Conservation (phyloP, 2,113 vertebrate genomes). For the Parus major region DNA sequence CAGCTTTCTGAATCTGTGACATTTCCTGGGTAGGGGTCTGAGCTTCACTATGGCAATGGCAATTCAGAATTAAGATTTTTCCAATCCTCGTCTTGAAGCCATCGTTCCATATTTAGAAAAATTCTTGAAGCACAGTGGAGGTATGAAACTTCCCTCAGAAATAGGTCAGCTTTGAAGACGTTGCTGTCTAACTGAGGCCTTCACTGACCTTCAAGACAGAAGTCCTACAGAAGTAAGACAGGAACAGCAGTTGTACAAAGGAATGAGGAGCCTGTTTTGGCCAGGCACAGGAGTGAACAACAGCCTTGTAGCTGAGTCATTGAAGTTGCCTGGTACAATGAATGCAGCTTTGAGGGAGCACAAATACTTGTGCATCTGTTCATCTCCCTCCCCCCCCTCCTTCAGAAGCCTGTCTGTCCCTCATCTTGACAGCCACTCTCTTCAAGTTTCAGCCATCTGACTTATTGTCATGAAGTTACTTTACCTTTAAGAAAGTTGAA, state of each 20-base stretch:
- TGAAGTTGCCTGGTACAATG: background rate
- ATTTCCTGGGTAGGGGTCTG: background rate
- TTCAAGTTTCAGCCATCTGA: constrained; percentile 45
- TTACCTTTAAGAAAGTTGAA: no score
- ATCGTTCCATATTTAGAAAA: background rate
- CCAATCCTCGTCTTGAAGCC: background rate
- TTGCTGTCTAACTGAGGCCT: background rate
- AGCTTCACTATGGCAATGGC: background rate
- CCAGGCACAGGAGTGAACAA: background rate
- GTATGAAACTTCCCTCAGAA: background rate
- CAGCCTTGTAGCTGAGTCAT: background rate
- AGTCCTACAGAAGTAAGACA: background rate
- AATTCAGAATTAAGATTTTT: background rate
- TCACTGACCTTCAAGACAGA: background rate
- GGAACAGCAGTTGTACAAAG: background rate
- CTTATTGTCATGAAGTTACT: no score
- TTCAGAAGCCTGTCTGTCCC: background rate
- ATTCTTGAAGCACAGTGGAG: background rate
- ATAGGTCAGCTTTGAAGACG: background rate
- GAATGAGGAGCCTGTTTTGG: background rate
- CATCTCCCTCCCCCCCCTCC: background rate
- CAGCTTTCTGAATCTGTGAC: background rate
- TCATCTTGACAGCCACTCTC: background rate
- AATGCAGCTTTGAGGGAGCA: background rate
- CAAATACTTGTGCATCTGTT: background rate